These are phyloP conservation scores for Drosophila neonasuta DNA, from an alignment of 2,888 invertebrate genomes.

Conservation along the genomic window DNA sequence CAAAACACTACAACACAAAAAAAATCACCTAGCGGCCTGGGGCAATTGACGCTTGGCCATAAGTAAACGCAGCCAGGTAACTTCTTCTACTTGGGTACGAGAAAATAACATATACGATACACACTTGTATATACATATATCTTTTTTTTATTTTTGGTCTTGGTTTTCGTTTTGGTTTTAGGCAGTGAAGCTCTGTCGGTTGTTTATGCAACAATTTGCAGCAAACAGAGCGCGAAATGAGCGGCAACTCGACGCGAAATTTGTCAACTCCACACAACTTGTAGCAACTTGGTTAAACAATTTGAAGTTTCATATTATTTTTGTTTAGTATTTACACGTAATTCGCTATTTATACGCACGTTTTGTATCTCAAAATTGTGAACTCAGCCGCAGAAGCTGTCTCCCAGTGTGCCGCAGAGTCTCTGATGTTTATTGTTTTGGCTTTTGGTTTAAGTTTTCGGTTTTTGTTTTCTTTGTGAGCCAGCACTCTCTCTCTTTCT, in stretches of 20 bases:
- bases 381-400: conserved; percentile 38
- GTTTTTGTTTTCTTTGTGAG: conserved; percentile 9
- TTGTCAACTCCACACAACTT: conserved; percentile 61
- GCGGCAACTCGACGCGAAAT: conserved; percentile 57
- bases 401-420: conserved; percentile 1
- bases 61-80: conserved; percentile 32
- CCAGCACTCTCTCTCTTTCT: too few relatives aligned
- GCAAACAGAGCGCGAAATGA: conserved; percentile 74
- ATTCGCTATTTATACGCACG: conserved; percentile 55
- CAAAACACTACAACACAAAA: not conserved
- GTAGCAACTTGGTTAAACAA: conserved; percentile 44
- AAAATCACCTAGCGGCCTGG: conserved; percentile 27
- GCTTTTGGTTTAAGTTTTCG: conserved; percentile 3
- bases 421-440: conserved; percentile 3
- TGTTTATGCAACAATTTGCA: conserved; percentile 70
- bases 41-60: conserved; percentile 52
- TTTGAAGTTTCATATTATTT: not conserved
- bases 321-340: conserved; percentile 47
- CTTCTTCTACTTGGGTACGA: conserved; percentile 30
- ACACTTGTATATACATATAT: too few relatives aligned
- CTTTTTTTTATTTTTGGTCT: not conserved
- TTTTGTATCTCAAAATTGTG: conserved; percentile 43
- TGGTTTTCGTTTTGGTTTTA: conserved; percentile 15
- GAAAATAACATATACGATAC: not conserved
- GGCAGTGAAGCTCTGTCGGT: conserved; percentile 20